Conservation (phyloP, 92 coral and sea anemone species). For the Actinostola sp. region DNA sequence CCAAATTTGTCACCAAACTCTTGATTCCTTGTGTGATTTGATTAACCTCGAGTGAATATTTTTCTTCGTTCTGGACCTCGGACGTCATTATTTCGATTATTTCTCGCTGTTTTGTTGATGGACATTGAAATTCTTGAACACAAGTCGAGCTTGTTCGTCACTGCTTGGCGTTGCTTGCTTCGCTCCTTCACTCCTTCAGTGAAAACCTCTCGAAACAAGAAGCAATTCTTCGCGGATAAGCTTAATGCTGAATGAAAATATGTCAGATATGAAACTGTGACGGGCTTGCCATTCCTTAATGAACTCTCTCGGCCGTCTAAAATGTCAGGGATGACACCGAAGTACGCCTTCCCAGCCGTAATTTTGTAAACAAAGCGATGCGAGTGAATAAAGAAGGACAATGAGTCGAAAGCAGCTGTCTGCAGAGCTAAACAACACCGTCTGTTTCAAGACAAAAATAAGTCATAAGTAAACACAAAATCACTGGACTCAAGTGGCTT, state of each 20-base stretch:
- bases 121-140: not conserved
- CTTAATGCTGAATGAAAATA: not conserved
- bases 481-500: not conserved
- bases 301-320: not conserved
- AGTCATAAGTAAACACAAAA: not conserved
- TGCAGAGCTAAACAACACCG: not conserved
- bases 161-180: no score
- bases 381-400: conserved; percentile 3
- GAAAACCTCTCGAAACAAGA: no score
- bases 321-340: not conserved
- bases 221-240: no score
- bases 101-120: no score
- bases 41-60: conserved; percentile 12
- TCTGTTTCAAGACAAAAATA: not conserved
- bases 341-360: conserved; percentile 3
- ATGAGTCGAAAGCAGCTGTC: conserved; percentile 7
- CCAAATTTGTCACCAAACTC: conserved; percentile 20
- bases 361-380: conserved; percentile 14
- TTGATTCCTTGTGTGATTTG: conserved; percentile 36
- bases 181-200: no score
- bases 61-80: not conserved
- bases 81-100: conserved; percentile 16
- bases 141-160: not conserved
- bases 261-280: not conserved
- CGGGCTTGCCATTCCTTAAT: not conserved